Conservation (phyloP, 2,113 vertebrate species). For the Chaetodon trifascialis region DNA sequence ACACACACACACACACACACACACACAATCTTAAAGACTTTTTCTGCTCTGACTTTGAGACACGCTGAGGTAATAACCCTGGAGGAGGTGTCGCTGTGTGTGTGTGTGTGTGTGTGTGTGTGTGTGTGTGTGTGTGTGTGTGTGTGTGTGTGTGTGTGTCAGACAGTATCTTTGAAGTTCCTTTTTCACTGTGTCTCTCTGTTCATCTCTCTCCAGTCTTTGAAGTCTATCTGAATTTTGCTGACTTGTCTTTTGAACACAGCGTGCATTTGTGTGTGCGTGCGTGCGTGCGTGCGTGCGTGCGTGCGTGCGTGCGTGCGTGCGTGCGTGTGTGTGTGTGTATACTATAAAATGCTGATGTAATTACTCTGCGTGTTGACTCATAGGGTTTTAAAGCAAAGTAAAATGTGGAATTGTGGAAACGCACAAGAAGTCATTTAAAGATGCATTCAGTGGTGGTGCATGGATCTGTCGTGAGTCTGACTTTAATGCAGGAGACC, state of each 20-base stretch:
- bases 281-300: slow-evolving; percentile 14
- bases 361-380: slow-evolving; percentile 29
- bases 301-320: slow-evolving; percentile 25
- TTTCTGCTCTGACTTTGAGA: background rate
- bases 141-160: slow-evolving; percentile 1
- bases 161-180: slow-evolving; percentile 53
- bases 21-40: background rate
- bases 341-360: slow-evolving; percentile 32
- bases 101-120: background rate
- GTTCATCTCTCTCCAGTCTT: slow-evolving; percentile 43
- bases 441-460: background rate
- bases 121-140: slow-evolving; percentile 1
- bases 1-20: slow-evolving; percentile 3
- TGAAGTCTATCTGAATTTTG: slow-evolving; percentile 60
- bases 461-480: no score
- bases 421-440: background rate
- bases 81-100: background rate
- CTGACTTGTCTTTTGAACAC: slow-evolving; percentile 54
- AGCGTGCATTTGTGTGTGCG: slow-evolving; percentile 7
- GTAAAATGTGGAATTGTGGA: background rate
- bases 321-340: slow-evolving; percentile 20
- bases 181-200: slow-evolving; percentile 21
- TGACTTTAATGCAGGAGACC: no score
- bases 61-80: slow-evolving; percentile 13
- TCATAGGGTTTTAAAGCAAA: background rate